phyloP scores from a whole-genome alignment of 2,888 invertebrate genomes.

The Callyntrura guangdongensis region DNA sequence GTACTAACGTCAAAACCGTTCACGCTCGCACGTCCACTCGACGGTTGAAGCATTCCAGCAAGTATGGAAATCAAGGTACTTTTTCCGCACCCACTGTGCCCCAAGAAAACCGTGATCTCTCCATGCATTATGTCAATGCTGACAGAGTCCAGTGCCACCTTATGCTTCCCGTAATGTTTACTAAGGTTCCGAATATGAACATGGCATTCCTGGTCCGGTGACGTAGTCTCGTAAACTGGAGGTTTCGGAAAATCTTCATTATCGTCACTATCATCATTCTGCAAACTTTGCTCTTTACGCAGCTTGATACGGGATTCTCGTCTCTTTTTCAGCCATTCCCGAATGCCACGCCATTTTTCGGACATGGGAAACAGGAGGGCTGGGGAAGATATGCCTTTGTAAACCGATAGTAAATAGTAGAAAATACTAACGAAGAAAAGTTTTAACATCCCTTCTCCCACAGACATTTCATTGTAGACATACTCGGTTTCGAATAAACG shows the following conservation, averaged over 20 bases:
- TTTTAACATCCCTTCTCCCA: constrained; percentile 45
- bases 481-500: constrained; percentile 37
- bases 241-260: constrained; percentile 78
- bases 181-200: constrained; percentile 77
- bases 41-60: constrained; percentile 80
- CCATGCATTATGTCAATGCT: constrained; percentile 79
- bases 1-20: constrained; percentile 77
- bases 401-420: constrained; percentile 75
- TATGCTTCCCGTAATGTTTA: constrained; percentile 79
- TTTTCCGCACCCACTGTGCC: constrained; percentile 81
- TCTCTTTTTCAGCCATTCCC: constrained; percentile 23
- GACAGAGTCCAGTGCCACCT: constrained; percentile 79
- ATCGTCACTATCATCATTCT: constrained; percentile 36
- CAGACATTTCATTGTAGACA: background rate
- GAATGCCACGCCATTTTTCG: constrained; percentile 75
- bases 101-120: constrained; percentile 82
- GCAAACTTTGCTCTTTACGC: constrained; percentile 66
- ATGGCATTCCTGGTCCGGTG: constrained; percentile 67
- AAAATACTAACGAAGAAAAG: constrained; percentile 3
- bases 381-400: constrained; percentile 70
- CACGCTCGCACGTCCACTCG: constrained; percentile 76
- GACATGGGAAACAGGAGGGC: constrained; percentile 61
- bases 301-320: constrained; percentile 20
- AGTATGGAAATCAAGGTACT: constrained; percentile 79
- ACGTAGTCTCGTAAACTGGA: constrained; percentile 75